Percentiles rank a stretch among this genome's conserved stretches.
Conservation (phyloP, 2,797 vertebrate species). For the Protonibea diacanthus region DNA sequence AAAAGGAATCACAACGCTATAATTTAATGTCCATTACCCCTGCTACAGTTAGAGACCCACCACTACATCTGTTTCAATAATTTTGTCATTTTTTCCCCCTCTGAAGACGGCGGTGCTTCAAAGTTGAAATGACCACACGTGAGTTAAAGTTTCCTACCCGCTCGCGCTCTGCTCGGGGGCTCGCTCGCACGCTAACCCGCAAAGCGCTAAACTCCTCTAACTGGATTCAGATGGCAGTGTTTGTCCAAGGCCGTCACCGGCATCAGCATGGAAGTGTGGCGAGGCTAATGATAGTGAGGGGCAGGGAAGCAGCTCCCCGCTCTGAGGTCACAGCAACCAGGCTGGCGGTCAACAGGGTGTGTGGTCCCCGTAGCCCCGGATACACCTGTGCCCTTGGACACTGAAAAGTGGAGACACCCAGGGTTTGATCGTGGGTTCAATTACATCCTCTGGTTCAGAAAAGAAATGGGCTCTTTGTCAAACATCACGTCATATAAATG, state of each 20-base stretch:
- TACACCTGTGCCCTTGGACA: conserved; percentile 80
- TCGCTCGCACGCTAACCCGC: conserved; percentile 73
- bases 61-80: conserved; percentile 82
- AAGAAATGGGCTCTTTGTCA: conserved; percentile 52
- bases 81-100: conserved; percentile 79
- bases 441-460: conserved; percentile 54
- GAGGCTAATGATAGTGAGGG: conserved; percentile 81
- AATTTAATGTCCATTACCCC: conserved; percentile 78
- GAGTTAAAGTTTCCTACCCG: conserved; percentile 84
- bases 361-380: conserved; percentile 76
- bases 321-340: conserved; percentile 73
- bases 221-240: conserved; percentile 83
- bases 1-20: conserved; percentile 67
- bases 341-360: conserved; percentile 76
- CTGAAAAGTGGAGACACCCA: conserved; percentile 66
- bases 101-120: conserved; percentile 74
- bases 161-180: conserved; percentile 61
- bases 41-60: conserved; percentile 72
- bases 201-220: conserved; percentile 70
- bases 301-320: conserved; percentile 61
- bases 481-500: conserved; percentile 41
- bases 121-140: conserved; percentile 82
- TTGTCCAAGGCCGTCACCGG: conserved; percentile 80
- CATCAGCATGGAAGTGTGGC: conserved; percentile 76
- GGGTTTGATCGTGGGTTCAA: conserved; percentile 59